Base-by-base conservation (phyloP, 2,113 vertebrate species). In the Periophthalmodon schlosseri region DNA sequence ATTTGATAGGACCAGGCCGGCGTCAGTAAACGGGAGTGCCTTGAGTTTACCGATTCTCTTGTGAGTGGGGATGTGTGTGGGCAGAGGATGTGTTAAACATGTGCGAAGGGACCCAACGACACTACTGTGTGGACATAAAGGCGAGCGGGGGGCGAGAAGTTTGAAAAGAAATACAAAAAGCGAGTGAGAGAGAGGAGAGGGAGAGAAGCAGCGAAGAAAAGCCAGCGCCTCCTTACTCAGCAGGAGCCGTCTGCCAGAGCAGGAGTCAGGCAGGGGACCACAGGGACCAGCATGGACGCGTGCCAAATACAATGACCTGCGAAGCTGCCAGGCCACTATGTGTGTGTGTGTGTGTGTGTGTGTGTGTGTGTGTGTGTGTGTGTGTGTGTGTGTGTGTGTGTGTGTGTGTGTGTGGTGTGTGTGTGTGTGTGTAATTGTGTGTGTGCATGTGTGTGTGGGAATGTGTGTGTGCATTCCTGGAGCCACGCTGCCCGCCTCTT, bases 241-340 rank as follows among this genome's bases (percentile, higher is more conserved):
- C 89, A 92, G 85, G 90, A 87, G 86, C 71, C 68, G 87, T 88
- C 91, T 91, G 90, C 88, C 86, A 91, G 90, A 73, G 83, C 89
- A 81, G 81, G 78, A 91, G 88, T 91, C 90, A 91, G 84, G 84
- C 86, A 79, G 86, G 82, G 83, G 18, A 69, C 80, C 11, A 60
- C 79, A 77, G 70, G 72, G 58, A 72, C 83, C 82, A 85, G 75
- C 46, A 81, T 88, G 91, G 88, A 91, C 93, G 93, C 89, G 91
- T 89, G 93, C 92, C 91, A 89, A 87, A 90, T 73, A 93, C 93
- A 93, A 93, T 89, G 89, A 92, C 90, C 88, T 60, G 67, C 82
- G 77, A 89, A 91, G 86, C 81, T 87, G 90, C 89, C 84, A 86
- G 87, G 81, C 87, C 88, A 89, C 78, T 2, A 82, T 60, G 77